Conservation (phyloP, 2,113 vertebrate species). For the Dolichotis patagonum region DNA sequence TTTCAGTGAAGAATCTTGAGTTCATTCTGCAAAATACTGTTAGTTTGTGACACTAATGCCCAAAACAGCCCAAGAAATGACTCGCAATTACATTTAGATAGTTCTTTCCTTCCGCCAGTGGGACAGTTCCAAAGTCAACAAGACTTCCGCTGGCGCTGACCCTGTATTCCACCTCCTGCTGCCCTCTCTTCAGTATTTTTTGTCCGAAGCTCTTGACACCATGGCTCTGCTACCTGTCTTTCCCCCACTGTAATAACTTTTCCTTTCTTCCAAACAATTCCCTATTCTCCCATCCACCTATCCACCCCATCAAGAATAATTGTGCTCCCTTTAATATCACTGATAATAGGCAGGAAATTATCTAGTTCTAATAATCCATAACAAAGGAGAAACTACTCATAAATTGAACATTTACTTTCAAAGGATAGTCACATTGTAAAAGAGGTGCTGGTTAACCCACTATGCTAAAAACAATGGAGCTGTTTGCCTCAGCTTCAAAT, state of each 20-base stretch:
- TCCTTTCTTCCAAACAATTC: background rate
- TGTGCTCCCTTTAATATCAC: background rate
- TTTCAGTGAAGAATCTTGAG: background rate
- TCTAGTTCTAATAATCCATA: background rate
- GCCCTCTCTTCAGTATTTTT: background rate
- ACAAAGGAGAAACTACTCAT: background rate
- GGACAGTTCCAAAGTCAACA: background rate
- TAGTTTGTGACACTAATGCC: background rate
- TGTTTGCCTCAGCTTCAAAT: background rate
- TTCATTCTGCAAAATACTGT: background rate
- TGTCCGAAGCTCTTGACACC: background rate
- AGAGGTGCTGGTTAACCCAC: background rate
- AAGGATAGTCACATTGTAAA: background rate
- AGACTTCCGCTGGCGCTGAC: background rate
- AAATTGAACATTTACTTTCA: conserved; percentile 10
- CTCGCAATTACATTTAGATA: background rate
- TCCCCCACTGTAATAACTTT: background rate
- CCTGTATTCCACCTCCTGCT: background rate
- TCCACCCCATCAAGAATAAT: background rate
- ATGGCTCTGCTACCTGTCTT: background rate
- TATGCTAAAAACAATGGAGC: background rate
- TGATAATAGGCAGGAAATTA: background rate
- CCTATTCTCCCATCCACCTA: background rate
- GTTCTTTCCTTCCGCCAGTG: background rate
- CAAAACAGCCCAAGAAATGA: background rate